phyloP scores from a whole-genome alignment of 2,113 vertebrate species.

The Prochilodus magdalenae region DNA sequence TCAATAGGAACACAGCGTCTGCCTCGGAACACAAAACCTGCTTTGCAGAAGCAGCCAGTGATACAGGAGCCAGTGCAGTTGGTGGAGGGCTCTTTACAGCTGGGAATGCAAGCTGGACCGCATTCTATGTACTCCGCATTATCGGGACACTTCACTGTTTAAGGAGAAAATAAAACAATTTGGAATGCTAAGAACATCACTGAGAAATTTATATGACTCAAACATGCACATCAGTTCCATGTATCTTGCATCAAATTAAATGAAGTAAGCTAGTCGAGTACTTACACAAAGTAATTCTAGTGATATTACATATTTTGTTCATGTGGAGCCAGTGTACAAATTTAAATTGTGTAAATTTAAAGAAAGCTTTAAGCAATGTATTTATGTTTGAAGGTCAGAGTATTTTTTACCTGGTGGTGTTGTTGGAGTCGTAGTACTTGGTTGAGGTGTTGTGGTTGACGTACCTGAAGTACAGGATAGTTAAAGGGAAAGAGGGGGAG shows the following conservation, averaged over 20 bases:
- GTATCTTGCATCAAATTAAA: too few relatives aligned
- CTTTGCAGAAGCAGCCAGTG: conserved; percentile 80
- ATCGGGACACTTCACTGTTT: conserved; percentile 57
- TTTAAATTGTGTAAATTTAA: too few relatives aligned
- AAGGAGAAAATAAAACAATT: background rate
- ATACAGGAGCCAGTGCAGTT: conserved; percentile 74
- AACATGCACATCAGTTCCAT: too few relatives aligned
- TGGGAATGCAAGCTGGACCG: conserved; percentile 54
- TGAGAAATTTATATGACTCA: too few relatives aligned
- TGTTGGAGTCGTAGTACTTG: conserved; percentile 5
- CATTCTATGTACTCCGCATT: conserved; percentile 61
- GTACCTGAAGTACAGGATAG: background rate
- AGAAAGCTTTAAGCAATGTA: too few relatives aligned
- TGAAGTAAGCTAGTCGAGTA: too few relatives aligned
- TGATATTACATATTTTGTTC: too few relatives aligned
- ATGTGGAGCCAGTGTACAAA: too few relatives aligned
- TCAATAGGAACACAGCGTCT: conserved; percentile 73
- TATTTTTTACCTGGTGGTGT: conserved; percentile 56
- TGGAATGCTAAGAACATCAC: too few relatives aligned
- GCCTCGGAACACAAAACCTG: conserved; percentile 77
- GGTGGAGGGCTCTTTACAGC: conserved; percentile 67
- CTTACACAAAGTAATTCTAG: background rate
- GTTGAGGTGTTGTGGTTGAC: background rate
- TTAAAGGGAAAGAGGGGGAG: too few relatives aligned
- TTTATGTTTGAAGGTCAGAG: too few relatives aligned